Evolutionary conservation across 2,797 vertebrate genomes (phyloP).

Genomic region (Cyprinodon diabolis): DNA sequence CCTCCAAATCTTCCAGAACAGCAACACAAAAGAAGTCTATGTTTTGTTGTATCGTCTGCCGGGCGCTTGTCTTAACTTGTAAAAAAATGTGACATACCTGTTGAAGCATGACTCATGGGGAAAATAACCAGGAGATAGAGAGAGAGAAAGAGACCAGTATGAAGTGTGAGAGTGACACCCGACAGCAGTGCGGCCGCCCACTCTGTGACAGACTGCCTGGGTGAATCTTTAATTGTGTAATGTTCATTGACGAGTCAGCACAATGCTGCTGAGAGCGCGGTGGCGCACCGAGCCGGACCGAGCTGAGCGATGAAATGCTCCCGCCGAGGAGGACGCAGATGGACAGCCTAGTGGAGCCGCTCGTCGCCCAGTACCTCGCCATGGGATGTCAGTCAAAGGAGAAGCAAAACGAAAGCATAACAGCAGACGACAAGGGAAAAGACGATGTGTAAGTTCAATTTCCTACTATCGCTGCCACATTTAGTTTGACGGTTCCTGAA

Average conservation of each 20-base stretch:
- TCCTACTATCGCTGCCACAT: not conserved
- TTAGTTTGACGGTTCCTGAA: not conserved
- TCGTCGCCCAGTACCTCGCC: slow-evolving; percentile 82
- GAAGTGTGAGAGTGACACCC: slow-evolving; percentile 65
- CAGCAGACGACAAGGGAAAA: slow-evolving; percentile 73
- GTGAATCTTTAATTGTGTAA: slow-evolving; percentile 71
- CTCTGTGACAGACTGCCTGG: slow-evolving; percentile 54
- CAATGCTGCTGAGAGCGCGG: slow-evolving; percentile 68
- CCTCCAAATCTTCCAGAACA: not conserved
- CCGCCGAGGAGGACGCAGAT: slow-evolving; percentile 76
- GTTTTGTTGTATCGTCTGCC: not conserved
- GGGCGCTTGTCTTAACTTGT: slow-evolving; percentile 10
- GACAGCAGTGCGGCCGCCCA: slow-evolving; percentile 68
- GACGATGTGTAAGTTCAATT: slow-evolving; percentile 74
- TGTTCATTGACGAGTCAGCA: slow-evolving; percentile 71
- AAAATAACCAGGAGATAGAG: not conserved
- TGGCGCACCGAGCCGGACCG: slow-evolving; percentile 62
- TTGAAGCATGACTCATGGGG: slow-evolving; percentile 8
- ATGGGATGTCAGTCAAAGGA: slow-evolving; percentile 80
- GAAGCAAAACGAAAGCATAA: slow-evolving; percentile 66
- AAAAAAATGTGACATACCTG: not conserved
- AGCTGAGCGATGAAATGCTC: slow-evolving; percentile 71
- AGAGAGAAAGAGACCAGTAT: slow-evolving; percentile 22
- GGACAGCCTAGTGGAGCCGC: slow-evolving; percentile 82
- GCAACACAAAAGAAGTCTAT: not conserved